These are phyloP conservation scores for Pristionchus mayeri DNA, from an alignment of 2,888 invertebrate genomes.

Conservation along the genomic window DNA sequence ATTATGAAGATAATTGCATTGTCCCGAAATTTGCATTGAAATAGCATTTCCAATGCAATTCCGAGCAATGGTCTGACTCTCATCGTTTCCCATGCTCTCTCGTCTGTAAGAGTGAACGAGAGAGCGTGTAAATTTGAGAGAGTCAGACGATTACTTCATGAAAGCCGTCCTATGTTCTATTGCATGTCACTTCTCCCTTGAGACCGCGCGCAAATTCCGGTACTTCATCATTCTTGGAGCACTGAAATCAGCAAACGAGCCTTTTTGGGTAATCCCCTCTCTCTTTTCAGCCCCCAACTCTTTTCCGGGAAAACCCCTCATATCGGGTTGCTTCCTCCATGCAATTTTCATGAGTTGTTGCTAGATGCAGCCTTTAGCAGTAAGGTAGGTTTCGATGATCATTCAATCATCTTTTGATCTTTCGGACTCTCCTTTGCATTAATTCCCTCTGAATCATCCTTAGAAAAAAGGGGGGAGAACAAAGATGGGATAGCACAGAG, in stretches of 20 bases:
- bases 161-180: too few relatives aligned
- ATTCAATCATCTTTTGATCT: background rate
- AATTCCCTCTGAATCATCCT: background rate
- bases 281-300: background rate
- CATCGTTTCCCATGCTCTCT: too few relatives aligned
- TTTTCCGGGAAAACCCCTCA: background rate
- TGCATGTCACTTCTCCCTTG: background rate
- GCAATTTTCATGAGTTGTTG: background rate
- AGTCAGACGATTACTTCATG: too few relatives aligned
- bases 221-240: slow-evolving; percentile 12
- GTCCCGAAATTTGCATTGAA: background rate
- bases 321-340: background rate
- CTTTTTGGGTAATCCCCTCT: slow-evolving; percentile 14
- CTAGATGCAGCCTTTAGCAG: too few relatives aligned
- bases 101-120: too few relatives aligned
- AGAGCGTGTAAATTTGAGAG: too few relatives aligned
- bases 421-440: background rate
- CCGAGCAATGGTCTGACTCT: too few relatives aligned
- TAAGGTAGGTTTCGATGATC: too few relatives aligned
- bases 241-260: background rate
- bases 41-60: background rate
- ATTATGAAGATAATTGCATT: too few relatives aligned
- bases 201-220: background rate
- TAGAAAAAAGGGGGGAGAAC: background rate
- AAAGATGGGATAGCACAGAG: slow-evolving; percentile 9